Evolutionary conservation across 1,140 invertebrate species (phyloP).

Genomic region (Gryon sp.): DNA sequence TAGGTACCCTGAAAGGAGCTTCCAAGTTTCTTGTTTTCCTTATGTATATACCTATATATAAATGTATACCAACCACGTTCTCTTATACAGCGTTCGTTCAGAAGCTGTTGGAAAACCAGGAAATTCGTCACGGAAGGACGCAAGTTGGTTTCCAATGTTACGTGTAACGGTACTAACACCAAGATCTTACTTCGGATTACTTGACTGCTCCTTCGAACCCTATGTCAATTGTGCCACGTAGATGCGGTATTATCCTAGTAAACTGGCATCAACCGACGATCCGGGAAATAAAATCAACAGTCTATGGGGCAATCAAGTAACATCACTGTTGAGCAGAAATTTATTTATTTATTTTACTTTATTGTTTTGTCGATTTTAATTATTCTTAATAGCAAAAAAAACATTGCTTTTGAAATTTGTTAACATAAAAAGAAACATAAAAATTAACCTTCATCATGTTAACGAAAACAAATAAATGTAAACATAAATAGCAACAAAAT

Average conservation of each 20-base stretch:
- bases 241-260: conserved; percentile 54
- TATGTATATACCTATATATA: conserved; percentile 48
- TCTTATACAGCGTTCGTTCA: conserved; percentile 49
- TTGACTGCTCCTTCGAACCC: conserved; percentile 45
- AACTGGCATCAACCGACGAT: conserved; percentile 42
- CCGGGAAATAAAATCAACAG: conserved; percentile 29
- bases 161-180: conserved; percentile 47
- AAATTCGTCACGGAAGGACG: conserved; percentile 64
- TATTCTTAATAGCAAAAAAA: too few species aligned
- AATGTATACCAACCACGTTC: conserved; percentile 44
- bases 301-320: too few species aligned
- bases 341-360: too few species aligned
- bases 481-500: too few species aligned
- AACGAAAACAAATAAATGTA: too few species aligned
- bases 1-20: conserved; percentile 44
- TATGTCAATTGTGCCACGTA: conserved; percentile 60
- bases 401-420: too few species aligned
- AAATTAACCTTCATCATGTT: too few species aligned
- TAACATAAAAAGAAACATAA: too few species aligned
- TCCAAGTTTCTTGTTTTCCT: conserved; percentile 65
- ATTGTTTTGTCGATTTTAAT: too few species aligned
- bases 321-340: too few species aligned
- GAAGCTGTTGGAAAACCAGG: conserved; percentile 59
- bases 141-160: conserved; percentile 61
- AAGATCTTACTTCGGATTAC: conserved; percentile 57